These are phyloP conservation scores for Platerodrilus igneus DNA, from an alignment of 2,888 invertebrate species.

Conservation along the genomic window DNA sequence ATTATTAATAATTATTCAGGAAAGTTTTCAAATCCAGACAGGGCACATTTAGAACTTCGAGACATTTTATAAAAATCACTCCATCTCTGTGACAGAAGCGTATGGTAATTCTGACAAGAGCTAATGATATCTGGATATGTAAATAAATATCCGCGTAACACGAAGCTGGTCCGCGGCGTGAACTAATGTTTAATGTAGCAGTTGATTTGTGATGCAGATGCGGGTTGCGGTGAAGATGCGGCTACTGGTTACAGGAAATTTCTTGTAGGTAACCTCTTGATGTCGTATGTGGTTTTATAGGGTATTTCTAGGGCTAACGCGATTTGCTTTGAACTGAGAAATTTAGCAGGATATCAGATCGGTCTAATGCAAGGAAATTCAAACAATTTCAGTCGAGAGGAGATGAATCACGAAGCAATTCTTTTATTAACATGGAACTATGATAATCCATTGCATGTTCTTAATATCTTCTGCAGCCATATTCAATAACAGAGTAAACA, in stretches of 20 bases:
- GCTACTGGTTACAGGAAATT: slow-evolving; percentile 28
- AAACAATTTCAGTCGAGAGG: too few relatives aligned
- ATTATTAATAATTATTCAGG: slow-evolving; percentile 22
- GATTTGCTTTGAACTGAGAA: too few relatives aligned
- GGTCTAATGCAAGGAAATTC: too few relatives aligned
- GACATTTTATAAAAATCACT: slow-evolving; percentile 26
- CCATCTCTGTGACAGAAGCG: slow-evolving; percentile 28
- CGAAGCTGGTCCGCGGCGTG: slow-evolving; percentile 37
- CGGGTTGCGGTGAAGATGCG: slow-evolving; percentile 28
- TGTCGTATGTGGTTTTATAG: slow-evolving; percentile 20
- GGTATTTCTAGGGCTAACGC: slow-evolving; percentile 24
- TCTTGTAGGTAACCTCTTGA: slow-evolving; percentile 27
- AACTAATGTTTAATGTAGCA: slow-evolving; percentile 43
- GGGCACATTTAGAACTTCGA: slow-evolving; percentile 22
- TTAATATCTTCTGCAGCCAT: too few relatives aligned
- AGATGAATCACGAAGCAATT: too few relatives aligned
- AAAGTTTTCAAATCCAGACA: slow-evolving; percentile 22
- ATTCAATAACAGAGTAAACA: too few relatives aligned
- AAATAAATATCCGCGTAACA: slow-evolving; percentile 42
- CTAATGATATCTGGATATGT: slow-evolving; percentile 42
- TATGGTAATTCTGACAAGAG: slow-evolving; percentile 40
- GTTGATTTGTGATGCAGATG: slow-evolving; percentile 41
- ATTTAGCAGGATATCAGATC: too few relatives aligned
- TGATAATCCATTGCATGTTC: too few relatives aligned
- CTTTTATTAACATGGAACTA: too few relatives aligned